Base-by-base conservation (phyloP, 2,113 vertebrate species). In the Australoheros scitulus region DNA sequence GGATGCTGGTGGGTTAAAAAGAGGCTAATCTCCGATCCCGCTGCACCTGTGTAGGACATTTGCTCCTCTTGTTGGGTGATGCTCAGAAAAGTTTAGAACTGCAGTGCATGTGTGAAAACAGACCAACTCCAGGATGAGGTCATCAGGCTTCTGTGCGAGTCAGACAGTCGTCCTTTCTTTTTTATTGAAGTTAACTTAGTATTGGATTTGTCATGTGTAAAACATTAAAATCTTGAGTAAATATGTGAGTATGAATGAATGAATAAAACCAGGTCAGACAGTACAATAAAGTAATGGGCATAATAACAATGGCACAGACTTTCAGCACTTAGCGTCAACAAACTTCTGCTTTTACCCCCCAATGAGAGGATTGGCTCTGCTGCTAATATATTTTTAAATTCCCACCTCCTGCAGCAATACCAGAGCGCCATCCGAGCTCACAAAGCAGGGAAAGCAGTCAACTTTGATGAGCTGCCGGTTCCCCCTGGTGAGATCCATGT, bases 381-480 rank as follows among this genome's bases (percentile, higher is more conserved):
- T 41, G 17, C 72, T 55, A 56, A 76, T 9, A 7, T n/a, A 17
- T 50, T 59, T 17, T 60, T 20, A 6, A 11, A 15, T n/a, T 84
- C 32, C 32, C 0, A 0, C 61, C 3, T 94, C 17, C 34, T 78
- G 80, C 94, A 99, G 98, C 98, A 99, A 98, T 99, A 99, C 93
- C 97, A 99, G 83, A 96, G 96, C 80, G 97, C 97, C 87, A 97
- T 99, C 83, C 96, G 96, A 81, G 82, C 97, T 26, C 96, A 98
- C 88, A 98, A 96, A 94, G 96, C 97, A 38, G 98, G 98, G 43
- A 96, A 94, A 91, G 89, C 95, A 11, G 96, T 98, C 36, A 95
- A 97, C 93, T 98, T 97, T 88, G 95, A 97, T 0, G 97, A 98
- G 89, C 93, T 99, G 22, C 98, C 98, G 10, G 95, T 97, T 84